phyloP scores from a whole-genome alignment of 1,140 invertebrate genomes.

The Lanistes nyassanus region DNA sequence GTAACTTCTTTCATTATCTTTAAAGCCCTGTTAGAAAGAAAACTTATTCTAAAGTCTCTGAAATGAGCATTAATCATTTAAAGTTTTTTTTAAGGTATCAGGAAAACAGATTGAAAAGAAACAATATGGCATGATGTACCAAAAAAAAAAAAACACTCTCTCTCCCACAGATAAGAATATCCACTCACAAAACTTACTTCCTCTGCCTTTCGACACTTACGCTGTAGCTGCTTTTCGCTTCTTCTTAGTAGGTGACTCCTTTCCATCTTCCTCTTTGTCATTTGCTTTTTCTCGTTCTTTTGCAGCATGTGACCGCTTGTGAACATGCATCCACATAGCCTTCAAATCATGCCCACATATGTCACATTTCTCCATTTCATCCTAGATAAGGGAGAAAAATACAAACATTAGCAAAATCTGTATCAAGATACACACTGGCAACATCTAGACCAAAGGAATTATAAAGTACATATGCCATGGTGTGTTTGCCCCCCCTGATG shows the following conservation, averaged over 20 bases:
- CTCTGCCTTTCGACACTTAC: neutral
- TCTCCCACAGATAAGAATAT: neutral
- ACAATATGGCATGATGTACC: neutral
- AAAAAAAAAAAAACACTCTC: neutral
- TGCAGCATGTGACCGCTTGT: neutral
- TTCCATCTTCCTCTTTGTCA: neutral
- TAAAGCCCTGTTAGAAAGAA: constrained; percentile 1
- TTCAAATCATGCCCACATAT: constrained; percentile 3
- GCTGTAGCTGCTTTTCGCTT: constrained; percentile 23
- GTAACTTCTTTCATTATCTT: constrained; percentile 8
- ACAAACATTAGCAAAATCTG: neutral
- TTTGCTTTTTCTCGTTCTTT: constrained; percentile 10
- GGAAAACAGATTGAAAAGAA: neutral
- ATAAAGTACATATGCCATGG: neutral
- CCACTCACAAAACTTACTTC: neutral
- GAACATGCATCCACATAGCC: constrained; percentile 23
- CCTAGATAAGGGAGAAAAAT: neutral
- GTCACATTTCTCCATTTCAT: constrained; percentile 8
- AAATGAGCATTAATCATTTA: neutral
- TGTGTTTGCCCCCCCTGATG: neutral
- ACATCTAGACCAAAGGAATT: neutral
- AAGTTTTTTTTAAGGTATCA: neutral
- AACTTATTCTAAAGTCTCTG: neutral
- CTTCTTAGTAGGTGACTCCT: neutral
- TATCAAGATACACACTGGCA: neutral